phyloP scores from a whole-genome alignment of 2,797 vertebrate species.

The Myotis vivesi region DNA sequence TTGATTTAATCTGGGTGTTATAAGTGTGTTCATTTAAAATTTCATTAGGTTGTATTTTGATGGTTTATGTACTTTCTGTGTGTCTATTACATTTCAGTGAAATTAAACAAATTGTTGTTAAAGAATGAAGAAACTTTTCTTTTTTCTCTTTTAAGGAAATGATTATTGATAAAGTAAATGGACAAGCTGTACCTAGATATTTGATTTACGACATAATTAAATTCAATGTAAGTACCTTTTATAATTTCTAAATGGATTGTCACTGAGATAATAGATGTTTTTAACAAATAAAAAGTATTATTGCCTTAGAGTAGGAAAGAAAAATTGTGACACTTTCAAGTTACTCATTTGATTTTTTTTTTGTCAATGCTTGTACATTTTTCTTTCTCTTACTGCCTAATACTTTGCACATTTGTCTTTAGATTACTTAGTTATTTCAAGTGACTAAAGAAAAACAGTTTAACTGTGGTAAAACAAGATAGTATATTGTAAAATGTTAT shows the following conservation, averaged over 20 bases:
- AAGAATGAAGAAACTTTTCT: slow-evolving; percentile 47
- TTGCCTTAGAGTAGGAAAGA: slow-evolving; percentile 9
- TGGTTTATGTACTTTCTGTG: slow-evolving; percentile 14
- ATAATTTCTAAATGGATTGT: slow-evolving; percentile 47
- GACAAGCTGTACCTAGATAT: slow-evolving; percentile 95
- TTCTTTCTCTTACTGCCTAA: slow-evolving; percentile 16
- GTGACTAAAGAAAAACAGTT: slow-evolving; percentile 1
- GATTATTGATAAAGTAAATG: slow-evolving; percentile 99
- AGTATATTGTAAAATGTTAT: slow-evolving; percentile 23
- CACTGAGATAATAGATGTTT: slow-evolving; percentile 18
- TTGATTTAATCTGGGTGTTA: not conserved
- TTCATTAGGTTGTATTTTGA: not conserved
- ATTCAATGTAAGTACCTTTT: slow-evolving; percentile 93
- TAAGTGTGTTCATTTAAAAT: slow-evolving; percentile 8
- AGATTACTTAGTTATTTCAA: slow-evolving; percentile 27
- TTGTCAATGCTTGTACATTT: not conserved
- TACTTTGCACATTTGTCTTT: slow-evolving; percentile 31
- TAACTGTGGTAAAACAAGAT: not conserved
- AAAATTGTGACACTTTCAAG: not conserved
- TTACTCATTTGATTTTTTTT: not conserved
- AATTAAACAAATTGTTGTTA: slow-evolving; percentile 31
- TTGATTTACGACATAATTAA: slow-evolving; percentile 99
- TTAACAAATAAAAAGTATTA: not conserved
- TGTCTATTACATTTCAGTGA: slow-evolving; percentile 9
- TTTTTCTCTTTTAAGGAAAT: slow-evolving; percentile 92